Conservation (phyloP, 1,140 invertebrate species). For the Lithobius niger region DNA sequence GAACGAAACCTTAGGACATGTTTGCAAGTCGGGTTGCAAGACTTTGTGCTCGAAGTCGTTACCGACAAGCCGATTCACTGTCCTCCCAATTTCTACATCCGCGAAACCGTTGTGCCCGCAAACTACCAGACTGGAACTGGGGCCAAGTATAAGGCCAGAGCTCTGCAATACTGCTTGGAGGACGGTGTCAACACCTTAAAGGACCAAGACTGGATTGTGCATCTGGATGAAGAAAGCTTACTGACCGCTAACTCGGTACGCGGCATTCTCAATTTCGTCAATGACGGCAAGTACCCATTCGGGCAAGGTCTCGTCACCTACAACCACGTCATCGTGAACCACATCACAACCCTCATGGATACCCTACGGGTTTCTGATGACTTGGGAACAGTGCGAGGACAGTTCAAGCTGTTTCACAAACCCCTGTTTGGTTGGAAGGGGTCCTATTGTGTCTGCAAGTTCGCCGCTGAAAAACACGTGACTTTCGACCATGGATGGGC, state of each 20-base stretch:
- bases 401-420: slow-evolving; percentile 31
- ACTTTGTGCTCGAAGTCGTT: slow-evolving; percentile 28
- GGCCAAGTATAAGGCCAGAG: slow-evolving; percentile 35
- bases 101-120: slow-evolving; percentile 27
- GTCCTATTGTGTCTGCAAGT: background rate
- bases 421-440: slow-evolving; percentile 37
- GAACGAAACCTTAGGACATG: slow-evolving; percentile 24
- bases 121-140: slow-evolving; percentile 28
- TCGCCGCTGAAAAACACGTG: background rate
- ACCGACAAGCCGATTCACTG: slow-evolving; percentile 20
- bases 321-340: slow-evolving; percentile 34
- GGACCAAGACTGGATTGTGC: slow-evolving; percentile 37
- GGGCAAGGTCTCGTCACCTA: slow-evolving; percentile 40
- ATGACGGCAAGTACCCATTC: slow-evolving; percentile 32
- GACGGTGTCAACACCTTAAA: slow-evolving; percentile 23
- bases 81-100: slow-evolving; percentile 2
- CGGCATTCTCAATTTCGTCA: slow-evolving; percentile 37
- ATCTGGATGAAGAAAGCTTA: slow-evolving; percentile 38
- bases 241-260: slow-evolving; percentile 31
- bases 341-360: slow-evolving; percentile 36
- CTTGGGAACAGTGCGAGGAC: slow-evolving; percentile 34
- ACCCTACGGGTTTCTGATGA: slow-evolving; percentile 34
- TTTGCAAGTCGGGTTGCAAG: slow-evolving; percentile 22
- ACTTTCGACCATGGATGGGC: background rate
- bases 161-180: slow-evolving; percentile 37